Base-by-base conservation (phyloP, 37 sponge, comb jelly and placozoan genomes). In the Corticium candelabrum region DNA sequence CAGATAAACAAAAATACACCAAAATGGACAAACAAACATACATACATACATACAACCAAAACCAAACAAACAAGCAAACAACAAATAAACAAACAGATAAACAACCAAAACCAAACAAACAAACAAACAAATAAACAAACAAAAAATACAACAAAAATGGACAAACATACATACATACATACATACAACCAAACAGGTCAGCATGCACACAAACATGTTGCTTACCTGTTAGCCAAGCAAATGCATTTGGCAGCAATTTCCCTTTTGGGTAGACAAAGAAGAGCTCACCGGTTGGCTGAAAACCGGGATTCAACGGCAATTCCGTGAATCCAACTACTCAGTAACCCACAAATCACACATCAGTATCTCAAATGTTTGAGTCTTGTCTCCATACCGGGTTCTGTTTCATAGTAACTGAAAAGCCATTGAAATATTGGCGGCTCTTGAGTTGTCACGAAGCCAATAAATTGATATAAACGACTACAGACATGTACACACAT, bases 401-500 rank as follows among this genome's bases (percentile, higher is more conserved):
- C 78, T 3, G 38, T 67, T 29, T 87, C 79, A 56, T 85, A 88
- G 40, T 40, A 27, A 0, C 39, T 32, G 62, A 88, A 88, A 31
- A 88, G 40, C 27, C 84, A 77, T 3, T 32, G 30, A 38, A 89
- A 83, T 37, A 74, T 70, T 11, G 86, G 83, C 4, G 76, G 21
- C 2, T 85, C 84, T 36, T 68, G 67, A 3, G 39, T 74, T 37
- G 41, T 68, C 0, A 79, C 67, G 3, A 33, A 34, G 1, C 93
- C 96, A 72, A 89, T 88, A 81, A 92, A 95, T 77, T 95, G 96
- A 76, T 91, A 95, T 0, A 95, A 86, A 29, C 92, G 78, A 31
- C 79, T 77, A 72, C n/a, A n/a, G n/a, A n/a, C n/a, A 11, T 71
- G 74, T 11, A 71, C 74, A 34, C 36, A 71, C n/a, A n/a, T n/a